Conservation (phyloP, 92 coral and sea anemone genomes). For the Porites cylindrica region DNA sequence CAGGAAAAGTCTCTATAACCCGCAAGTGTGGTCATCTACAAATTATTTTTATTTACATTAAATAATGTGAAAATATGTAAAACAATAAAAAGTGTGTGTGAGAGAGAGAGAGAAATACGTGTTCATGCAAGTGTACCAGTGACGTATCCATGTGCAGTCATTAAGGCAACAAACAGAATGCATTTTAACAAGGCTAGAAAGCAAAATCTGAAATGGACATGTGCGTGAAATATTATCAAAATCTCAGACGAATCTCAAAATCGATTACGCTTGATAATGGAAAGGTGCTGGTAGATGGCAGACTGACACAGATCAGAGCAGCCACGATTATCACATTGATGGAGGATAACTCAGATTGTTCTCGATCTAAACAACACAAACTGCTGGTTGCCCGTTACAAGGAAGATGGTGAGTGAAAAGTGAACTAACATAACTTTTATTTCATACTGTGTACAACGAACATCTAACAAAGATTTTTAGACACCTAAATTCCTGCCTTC, state of each 20-base stretch:
- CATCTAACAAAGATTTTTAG: background rate
- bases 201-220: too few relatives aligned
- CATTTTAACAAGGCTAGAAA: too few relatives aligned
- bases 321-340: too few relatives aligned
- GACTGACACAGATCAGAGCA: too few relatives aligned
- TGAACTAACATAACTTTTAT: background rate
- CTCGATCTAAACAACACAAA: background rate
- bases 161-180: constrained; percentile 5
- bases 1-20: too few relatives aligned
- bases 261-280: too few relatives aligned
- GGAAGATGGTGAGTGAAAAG: background rate
- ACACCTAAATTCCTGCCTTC: background rate
- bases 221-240: too few relatives aligned
- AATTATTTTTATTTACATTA: too few relatives aligned
- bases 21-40: too few relatives aligned
- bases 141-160: background rate
- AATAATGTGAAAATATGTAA: too few relatives aligned
- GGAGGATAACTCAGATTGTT: background rate
- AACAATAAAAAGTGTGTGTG: background rate
- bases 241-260: too few relatives aligned
- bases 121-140: constrained; percentile 11
- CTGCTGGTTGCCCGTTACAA: background rate
- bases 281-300: too few relatives aligned
- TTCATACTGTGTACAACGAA: background rate
- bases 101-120: background rate